Conservation (phyloP, 2,888 invertebrate species). For the Dichetophora obliterata region DNA sequence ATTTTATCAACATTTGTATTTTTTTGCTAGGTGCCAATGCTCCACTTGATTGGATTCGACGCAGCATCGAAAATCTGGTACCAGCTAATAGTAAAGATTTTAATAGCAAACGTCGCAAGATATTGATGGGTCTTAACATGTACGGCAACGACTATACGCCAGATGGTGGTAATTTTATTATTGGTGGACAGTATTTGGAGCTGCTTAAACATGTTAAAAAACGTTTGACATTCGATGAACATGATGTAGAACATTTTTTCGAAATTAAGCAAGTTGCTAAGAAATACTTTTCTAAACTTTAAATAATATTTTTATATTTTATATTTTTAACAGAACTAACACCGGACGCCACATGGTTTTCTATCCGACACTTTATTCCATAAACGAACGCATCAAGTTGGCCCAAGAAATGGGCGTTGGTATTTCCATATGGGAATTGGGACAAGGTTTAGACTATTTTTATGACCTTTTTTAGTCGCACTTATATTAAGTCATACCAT, state of each 20-base stretch:
- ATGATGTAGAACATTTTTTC: slow-evolving; percentile 86
- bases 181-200: slow-evolving; percentile 84
- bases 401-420: slow-evolving; percentile 86
- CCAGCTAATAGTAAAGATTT: slow-evolving; percentile 71
- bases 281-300: slow-evolving; percentile 42
- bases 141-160: slow-evolving; percentile 91
- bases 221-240: slow-evolving; percentile 82
- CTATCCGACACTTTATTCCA: slow-evolving; percentile 90
- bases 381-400: slow-evolving; percentile 83
- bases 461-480: slow-evolving; percentile 83
- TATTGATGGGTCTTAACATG: slow-evolving; percentile 91
- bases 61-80: slow-evolving; percentile 81
- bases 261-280: slow-evolving; percentile 80
- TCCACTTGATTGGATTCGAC: slow-evolving; percentile 85
- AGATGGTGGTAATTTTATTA: slow-evolving; percentile 85
- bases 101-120: slow-evolving; percentile 78
- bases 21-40: slow-evolving; percentile 83
- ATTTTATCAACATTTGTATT: too few species aligned
- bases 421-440: slow-evolving; percentile 95
- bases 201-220: slow-evolving; percentile 81
- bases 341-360: slow-evolving; percentile 84
- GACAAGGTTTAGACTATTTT: slow-evolving; percentile 95
- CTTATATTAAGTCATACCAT: neutral
- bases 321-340: slow-evolving; percentile 76
- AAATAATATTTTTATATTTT: slow-evolving; percentile 45